A percentile compares a stretch with the other conserved stretches of the same genome.
Conservation (phyloP, 2,888 invertebrate species). For the Mechanitis messenoides region DNA sequence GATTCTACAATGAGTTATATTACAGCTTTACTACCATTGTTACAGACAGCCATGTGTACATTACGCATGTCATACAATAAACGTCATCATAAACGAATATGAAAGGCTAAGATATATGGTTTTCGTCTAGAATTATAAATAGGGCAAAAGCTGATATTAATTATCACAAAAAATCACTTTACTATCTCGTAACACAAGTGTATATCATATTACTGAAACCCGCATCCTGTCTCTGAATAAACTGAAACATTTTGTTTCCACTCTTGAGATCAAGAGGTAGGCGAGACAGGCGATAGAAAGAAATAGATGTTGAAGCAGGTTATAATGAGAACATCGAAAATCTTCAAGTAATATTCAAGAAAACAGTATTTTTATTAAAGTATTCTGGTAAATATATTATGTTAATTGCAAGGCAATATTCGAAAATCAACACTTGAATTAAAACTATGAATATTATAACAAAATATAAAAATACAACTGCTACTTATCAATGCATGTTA, state of each 20-base stretch:
- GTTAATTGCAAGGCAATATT: too few relatives aligned
- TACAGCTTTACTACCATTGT: constrained; percentile 1
- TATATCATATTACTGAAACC: constrained; percentile 36
- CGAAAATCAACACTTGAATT: too few relatives aligned
- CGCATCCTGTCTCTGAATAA: constrained; percentile 51
- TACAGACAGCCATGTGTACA: not conserved
- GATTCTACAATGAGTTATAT: not conserved
- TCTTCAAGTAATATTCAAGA: too few relatives aligned
- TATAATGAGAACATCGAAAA: not conserved
- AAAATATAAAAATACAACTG: too few relatives aligned
- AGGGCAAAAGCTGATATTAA: not conserved
- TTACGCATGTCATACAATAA: constrained; percentile 1
- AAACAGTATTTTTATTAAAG: too few relatives aligned
- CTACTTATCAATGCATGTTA: not conserved
- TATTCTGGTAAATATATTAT: too few relatives aligned
- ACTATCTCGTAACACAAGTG: constrained; percentile 14
- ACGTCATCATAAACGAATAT: not conserved
- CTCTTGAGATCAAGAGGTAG: constrained; percentile 15
- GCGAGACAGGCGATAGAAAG: constrained; percentile 2
- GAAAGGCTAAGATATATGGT: too few relatives aligned
- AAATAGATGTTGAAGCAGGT: constrained; percentile 1
- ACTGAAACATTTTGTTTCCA: constrained; percentile 21
- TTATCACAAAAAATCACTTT: not conserved
- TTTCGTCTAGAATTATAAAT: too few relatives aligned
- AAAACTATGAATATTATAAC: too few relatives aligned